phyloP scores from a whole-genome alignment of 2,113 vertebrate species.

The sheep (Ovis aries) region DNA sequence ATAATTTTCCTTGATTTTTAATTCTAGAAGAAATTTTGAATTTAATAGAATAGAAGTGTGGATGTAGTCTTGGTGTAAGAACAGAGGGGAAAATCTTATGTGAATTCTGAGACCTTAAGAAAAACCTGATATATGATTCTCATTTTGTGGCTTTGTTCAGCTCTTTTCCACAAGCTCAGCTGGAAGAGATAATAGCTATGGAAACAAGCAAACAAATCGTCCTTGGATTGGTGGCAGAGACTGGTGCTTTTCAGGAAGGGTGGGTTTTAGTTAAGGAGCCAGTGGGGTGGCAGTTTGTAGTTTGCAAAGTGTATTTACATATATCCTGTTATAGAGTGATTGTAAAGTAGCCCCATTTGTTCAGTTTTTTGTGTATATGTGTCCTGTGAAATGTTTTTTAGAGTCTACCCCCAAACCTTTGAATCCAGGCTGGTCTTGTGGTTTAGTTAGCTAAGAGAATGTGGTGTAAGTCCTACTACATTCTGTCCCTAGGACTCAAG shows the following conservation, averaged over 20 bases:
- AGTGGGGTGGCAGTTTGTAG: background rate
- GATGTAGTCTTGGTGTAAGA: background rate
- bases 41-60: background rate
- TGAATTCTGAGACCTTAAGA: background rate
- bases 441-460: background rate
- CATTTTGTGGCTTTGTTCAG: background rate
- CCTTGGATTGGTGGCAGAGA: background rate
- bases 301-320: background rate
- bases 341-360: background rate
- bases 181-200: background rate
- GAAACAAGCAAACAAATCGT: constrained; percentile 8
- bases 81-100: background rate
- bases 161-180: constrained; percentile 5
- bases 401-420: background rate
- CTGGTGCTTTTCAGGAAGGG: background rate
- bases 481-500: background rate
- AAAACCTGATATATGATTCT: background rate
- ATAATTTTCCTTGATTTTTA: constrained; percentile 7
- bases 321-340: background rate
- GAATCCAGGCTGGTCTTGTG: background rate
- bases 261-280: background rate
- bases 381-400: background rate
- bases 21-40: constrained; percentile 1
- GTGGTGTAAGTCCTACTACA: background rate
- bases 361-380: background rate